These are phyloP conservation scores for Diogma glabrata DNA, from an alignment of 2,888 invertebrate genomes.

Conservation along the genomic window DNA sequence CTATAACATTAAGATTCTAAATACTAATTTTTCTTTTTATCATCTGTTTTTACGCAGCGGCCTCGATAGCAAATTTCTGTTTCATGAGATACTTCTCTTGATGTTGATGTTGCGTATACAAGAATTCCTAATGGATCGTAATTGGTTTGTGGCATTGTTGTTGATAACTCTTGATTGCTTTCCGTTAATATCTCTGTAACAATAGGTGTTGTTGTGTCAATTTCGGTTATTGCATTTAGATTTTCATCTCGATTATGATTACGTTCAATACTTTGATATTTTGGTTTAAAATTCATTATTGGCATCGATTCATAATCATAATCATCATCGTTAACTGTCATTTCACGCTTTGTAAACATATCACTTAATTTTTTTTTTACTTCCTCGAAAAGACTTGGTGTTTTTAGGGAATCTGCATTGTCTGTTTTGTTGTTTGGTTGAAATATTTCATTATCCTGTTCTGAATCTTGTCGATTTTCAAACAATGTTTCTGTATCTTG, in stretches of 20 bases:
- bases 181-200: constrained; percentile 1
- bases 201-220: constrained; percentile 18
- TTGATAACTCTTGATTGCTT: constrained; percentile 16
- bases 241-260: constrained; percentile 13
- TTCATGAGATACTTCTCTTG: constrained; percentile 72
- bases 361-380: constrained; percentile 33
- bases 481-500: too few relatives aligned
- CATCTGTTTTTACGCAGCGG: constrained; percentile 58
- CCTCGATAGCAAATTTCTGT: constrained; percentile 83
- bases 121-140: constrained; percentile 35
- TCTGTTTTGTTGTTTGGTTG: too few relatives aligned
- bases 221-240: constrained; percentile 16
- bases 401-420: neutral
- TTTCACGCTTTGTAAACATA: constrained; percentile 31
- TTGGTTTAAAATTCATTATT: constrained; percentile 30
- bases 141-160: constrained; percentile 27
- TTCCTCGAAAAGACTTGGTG: constrained; percentile 33
- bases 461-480: too few relatives aligned
- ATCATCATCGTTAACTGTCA: constrained; percentile 25
- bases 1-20: too few relatives aligned
- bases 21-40: constrained; percentile 5
- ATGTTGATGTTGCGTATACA: constrained; percentile 55
- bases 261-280: constrained; percentile 21
- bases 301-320: neutral
- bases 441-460: too few relatives aligned